Evolutionary conservation across 2,888 invertebrate species (phyloP), one percentile per base, ranked within the genome.

Genomic region (Polia nebulosa): DNA sequence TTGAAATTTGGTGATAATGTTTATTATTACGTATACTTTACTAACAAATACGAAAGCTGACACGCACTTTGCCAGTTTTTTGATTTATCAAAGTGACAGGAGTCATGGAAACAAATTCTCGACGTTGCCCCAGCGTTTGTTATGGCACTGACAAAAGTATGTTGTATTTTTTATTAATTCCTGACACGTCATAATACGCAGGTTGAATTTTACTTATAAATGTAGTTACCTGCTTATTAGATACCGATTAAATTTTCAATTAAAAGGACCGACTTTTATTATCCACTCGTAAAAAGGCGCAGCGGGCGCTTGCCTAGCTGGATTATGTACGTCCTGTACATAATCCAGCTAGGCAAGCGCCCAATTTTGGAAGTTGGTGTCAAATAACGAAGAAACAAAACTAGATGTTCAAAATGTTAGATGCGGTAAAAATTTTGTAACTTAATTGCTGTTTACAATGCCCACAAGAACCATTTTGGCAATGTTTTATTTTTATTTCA

Each of bases 341-440:
- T n/a, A n/a, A n/a, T n/a, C n/a, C n/a, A n/a, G n/a, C n/a, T n/a
- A n/a, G n/a, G n/a, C n/a, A n/a, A n/a, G n/a, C n/a, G n/a, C n/a
- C n/a, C n/a, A n/a, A n/a, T n/a, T n/a, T n/a, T n/a, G n/a, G n/a
- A n/a, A n/a, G n/a, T n/a, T n/a, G n/a, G n/a, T n/a, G n/a, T n/a
- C n/a, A n/a, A n/a, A n/a, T n/a, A n/a, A n/a, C n/a, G n/a, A n/a
- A n/a, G n/a, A n/a, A n/a, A n/a, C n/a, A n/a, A n/a, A n/a, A n/a
- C n/a, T n/a, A 39, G n/a, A n/a, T 69, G 79, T 61, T 66, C 32
- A 36, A 53, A 58, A 7, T 47, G 5, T 22, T 20, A 3, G 5
- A 22, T 27, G 15, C 11, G 44, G 51, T 49, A 11, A 39, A 53
- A n/a, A 3, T 70, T 22, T 47, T 39, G 22, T n/a, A 25, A 39